These are phyloP conservation scores for Megaceryle torquata DNA, from an alignment of 2,113 vertebrate genomes.

Conservation along the genomic window DNA sequence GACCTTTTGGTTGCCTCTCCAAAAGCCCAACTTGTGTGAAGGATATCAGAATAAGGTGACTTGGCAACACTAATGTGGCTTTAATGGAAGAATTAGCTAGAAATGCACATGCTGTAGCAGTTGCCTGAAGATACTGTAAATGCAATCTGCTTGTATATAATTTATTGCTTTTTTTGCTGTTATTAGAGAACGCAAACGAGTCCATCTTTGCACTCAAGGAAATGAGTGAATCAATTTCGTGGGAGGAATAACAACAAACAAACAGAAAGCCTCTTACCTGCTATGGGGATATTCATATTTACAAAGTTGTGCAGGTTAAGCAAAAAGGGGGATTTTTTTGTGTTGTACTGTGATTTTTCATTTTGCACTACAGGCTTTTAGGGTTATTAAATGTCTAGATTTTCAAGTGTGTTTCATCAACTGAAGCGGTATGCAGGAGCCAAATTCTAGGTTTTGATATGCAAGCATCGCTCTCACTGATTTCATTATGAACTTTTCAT, in stretches of 20 bases:
- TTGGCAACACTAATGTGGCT: background rate
- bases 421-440: background rate
- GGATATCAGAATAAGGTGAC: background rate
- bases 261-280: background rate
- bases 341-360: constrained; percentile 19
- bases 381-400: constrained; percentile 48
- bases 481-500: constrained; percentile 2
- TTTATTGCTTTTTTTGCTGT: background rate
- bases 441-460: background rate
- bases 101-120: background rate
- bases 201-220: constrained; percentile 35
- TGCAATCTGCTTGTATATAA: background rate
- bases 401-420: constrained; percentile 34
- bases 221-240: constrained; percentile 32
- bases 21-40: background rate
- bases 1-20: background rate
- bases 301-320: constrained; percentile 19
- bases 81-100: background rate
- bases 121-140: background rate
- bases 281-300: background rate
- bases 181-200: background rate
- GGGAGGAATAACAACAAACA: background rate
- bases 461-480: background rate
- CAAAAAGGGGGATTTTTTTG: background rate
- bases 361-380: constrained; percentile 44